These are phyloP conservation scores for Hirundichthys speculiger DNA, from an alignment of 2,113 vertebrate species.

Conservation along the genomic window DNA sequence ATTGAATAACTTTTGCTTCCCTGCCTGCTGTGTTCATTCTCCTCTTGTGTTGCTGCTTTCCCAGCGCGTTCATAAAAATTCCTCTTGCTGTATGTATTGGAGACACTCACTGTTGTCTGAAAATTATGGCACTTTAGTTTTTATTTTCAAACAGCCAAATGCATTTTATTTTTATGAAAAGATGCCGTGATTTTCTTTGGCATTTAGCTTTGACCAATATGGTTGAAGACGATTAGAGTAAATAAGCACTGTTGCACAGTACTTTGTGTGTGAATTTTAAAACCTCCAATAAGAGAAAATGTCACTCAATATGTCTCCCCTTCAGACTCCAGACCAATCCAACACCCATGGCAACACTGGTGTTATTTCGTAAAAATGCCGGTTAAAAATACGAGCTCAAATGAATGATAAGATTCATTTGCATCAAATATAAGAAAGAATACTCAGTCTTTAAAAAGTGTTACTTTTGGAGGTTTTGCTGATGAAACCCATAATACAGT, in stretches of 20 bases:
- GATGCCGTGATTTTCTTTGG: not conserved
- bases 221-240: slow-evolving; percentile 5
- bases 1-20: slow-evolving; percentile 49
- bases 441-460: too few species aligned
- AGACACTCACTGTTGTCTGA: not conserved
- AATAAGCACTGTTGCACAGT: not conserved
- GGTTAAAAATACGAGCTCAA: too few species aligned
- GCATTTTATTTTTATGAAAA: not conserved
- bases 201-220: not conserved
- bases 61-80: not conserved
- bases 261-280: slow-evolving; percentile 1
- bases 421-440: too few species aligned
- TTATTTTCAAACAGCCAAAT: not conserved
- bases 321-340: too few species aligned
- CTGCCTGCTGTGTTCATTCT: slow-evolving; percentile 10
- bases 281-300: not conserved
- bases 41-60: slow-evolving; percentile 3
- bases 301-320: not conserved
- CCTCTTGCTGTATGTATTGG: not conserved
- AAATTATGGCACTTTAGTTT: not conserved
- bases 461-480: too few species aligned
- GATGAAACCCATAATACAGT: too few species aligned
- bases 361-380: too few species aligned
- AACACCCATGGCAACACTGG: too few species aligned
- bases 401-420: too few species aligned